phyloP scores from a whole-genome alignment of 2,888 invertebrate genomes.

The Agrochola circellaris region DNA sequence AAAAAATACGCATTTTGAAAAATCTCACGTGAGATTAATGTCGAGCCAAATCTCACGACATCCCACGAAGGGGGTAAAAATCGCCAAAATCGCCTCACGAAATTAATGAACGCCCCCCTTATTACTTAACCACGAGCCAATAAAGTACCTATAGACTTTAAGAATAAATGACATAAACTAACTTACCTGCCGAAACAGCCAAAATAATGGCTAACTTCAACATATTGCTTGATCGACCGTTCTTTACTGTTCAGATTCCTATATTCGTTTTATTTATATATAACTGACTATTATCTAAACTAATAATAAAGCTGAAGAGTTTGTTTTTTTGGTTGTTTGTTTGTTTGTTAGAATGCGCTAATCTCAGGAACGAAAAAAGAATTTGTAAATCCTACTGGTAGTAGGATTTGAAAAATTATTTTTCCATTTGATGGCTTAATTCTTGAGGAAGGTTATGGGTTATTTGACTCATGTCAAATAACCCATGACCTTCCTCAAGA shows the following conservation, averaged over 20 bases:
- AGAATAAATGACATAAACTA: neutral
- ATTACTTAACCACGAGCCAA: neutral
- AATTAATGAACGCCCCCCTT: too few species aligned
- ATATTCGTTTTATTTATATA: conserved; percentile 45
- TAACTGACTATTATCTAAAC: neutral
- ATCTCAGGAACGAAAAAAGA: neutral
- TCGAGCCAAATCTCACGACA: too few species aligned
- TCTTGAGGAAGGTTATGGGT: too few species aligned
- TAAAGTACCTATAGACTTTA: neutral
- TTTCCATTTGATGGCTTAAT: too few species aligned
- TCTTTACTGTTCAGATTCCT: conserved; percentile 14
- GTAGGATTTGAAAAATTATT: too few species aligned
- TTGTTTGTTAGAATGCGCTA: neutral
- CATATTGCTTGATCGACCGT: conserved; percentile 41
- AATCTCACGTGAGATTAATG: too few species aligned
- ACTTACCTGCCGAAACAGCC: conserved; percentile 66
- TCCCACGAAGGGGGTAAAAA: too few species aligned
- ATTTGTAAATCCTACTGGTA: too few species aligned
- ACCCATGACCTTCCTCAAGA: too few species aligned
- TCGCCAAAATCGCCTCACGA: too few species aligned
- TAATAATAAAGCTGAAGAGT: neutral
- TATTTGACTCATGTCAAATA: too few species aligned
- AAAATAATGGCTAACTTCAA: conserved; percentile 60
- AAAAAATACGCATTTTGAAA: too few species aligned
- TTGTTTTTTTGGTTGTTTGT: neutral